Conservation (phyloP, 2,113 vertebrate species). For the Marcusenius ussheri region DNA sequence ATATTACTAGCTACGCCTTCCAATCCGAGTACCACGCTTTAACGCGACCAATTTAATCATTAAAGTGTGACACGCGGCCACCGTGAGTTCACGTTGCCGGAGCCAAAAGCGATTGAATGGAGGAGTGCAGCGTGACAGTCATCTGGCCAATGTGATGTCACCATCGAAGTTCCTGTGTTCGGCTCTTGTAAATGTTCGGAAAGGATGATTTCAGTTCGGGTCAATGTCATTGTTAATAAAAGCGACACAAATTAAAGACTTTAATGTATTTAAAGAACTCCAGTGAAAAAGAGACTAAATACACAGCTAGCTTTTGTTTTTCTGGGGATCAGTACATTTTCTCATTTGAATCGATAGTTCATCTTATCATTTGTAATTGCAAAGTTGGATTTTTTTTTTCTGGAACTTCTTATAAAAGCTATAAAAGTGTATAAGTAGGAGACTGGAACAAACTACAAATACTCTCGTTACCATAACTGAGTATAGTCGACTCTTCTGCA, state of each 20-base stretch:
- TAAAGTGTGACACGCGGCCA: background rate
- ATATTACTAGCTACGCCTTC: background rate
- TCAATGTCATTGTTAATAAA: background rate
- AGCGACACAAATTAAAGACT: background rate
- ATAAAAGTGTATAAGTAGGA: background rate
- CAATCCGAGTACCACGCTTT: background rate
- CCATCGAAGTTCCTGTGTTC: background rate
- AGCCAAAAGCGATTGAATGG: background rate
- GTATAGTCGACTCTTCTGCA: background rate
- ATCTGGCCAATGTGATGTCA: background rate
- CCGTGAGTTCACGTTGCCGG: background rate
- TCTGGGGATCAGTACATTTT: background rate
- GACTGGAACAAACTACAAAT: background rate
- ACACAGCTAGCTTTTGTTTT: background rate
- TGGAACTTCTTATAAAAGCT: background rate
- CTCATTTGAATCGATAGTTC: background rate
- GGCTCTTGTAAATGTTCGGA: background rate
- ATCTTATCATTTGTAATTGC: background rate
- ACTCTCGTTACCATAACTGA: background rate
- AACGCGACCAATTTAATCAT: background rate
- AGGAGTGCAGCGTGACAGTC: background rate
- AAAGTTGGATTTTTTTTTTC: background rate
- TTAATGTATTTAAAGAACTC: background rate
- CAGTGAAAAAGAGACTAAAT: background rate
- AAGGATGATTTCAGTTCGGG: background rate